A percentile compares a stretch with the other conserved stretches of the same genome.
These are phyloP conservation scores for Ophioninae sp. DNA, from an alignment of 2,888 invertebrate species.

Conservation along the genomic window DNA sequence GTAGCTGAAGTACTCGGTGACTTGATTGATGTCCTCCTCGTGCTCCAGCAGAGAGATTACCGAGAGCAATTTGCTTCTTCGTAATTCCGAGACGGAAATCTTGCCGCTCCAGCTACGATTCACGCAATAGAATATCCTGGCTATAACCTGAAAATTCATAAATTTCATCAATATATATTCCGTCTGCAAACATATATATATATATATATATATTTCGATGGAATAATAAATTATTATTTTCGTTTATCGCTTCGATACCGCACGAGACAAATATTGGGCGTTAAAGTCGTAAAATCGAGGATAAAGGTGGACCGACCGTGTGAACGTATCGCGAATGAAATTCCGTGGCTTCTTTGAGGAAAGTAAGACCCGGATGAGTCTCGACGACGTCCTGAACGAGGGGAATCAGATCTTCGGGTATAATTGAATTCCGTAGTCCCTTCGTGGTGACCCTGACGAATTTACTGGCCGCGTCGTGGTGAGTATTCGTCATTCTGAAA, in stretches of 20 bases:
- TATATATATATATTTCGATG: background rate
- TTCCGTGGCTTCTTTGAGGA: slow-evolving; percentile 98
- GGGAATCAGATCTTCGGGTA: slow-evolving; percentile 96
- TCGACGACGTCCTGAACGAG: slow-evolving; percentile 99
- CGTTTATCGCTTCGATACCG: background rate
- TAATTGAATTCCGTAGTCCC: slow-evolving; percentile 86
- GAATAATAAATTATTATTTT: background rate
- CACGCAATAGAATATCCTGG: slow-evolving; percentile 98
- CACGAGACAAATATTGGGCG: background rate
- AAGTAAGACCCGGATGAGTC: slow-evolving; percentile 97
- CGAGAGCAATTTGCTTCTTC: slow-evolving; percentile 94
- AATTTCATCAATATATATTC: slow-evolving; percentile 27
- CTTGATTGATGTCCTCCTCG: slow-evolving; percentile 98
- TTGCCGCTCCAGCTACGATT: slow-evolving; percentile 98
- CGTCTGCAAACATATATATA: too few species aligned
- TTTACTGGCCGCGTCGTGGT: slow-evolving; percentile 94
- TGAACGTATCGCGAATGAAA: slow-evolving; percentile 99
- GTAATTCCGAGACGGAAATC: slow-evolving; percentile 93
- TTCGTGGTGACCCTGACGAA: slow-evolving; percentile 93
- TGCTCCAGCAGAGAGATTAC: slow-evolving; percentile 91
- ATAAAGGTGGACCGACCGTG: slow-evolving; percentile 85
- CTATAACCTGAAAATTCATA: slow-evolving; percentile 88
- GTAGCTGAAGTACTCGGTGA: slow-evolving; percentile 95
- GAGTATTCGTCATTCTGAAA: slow-evolving; percentile 88
- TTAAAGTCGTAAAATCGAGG: background rate